Percentiles rank a stretch among this genome's conserved stretches.
phyloP scores from a whole-genome alignment of 1,140 invertebrate species.

The Drosophila nebulosa region DNA sequence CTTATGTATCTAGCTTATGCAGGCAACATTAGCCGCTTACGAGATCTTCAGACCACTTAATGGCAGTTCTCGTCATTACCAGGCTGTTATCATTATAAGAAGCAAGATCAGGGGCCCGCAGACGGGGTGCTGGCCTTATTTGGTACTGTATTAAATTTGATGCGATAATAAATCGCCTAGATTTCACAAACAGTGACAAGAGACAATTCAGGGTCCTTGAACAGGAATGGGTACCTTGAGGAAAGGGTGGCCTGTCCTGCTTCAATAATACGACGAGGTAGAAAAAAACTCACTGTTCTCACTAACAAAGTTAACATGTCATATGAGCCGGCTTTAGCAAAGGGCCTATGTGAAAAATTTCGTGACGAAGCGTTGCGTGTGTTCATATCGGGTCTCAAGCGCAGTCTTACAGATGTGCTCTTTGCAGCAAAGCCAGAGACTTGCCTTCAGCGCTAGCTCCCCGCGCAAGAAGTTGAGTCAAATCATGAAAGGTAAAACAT shows the following conservation, averaged over 20 bases:
- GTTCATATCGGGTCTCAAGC: too few relatives aligned
- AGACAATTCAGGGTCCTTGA: constrained; percentile 13
- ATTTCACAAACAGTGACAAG: constrained; percentile 19
- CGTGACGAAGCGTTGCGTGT: too few relatives aligned
- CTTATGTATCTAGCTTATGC: constrained; percentile 8
- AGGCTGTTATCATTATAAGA: too few relatives aligned
- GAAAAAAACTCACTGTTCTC: constrained; percentile 22
- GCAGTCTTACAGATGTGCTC: too few relatives aligned
- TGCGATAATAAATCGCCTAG: constrained; percentile 5
- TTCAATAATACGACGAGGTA: constrained; percentile 36
- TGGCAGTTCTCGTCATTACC: constrained; percentile 17
- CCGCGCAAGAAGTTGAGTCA: constrained; percentile 12
- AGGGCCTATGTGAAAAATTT: neutral
- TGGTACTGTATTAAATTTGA: constrained; percentile 33
- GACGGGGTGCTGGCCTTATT: constrained; percentile 5
- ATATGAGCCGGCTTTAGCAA: constrained; percentile 2
- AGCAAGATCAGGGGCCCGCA: neutral
- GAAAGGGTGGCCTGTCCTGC: neutral
- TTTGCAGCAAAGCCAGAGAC: neutral
- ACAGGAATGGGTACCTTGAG: constrained; percentile 11
- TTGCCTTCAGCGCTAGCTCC: neutral
- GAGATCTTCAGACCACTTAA: constrained; percentile 6
- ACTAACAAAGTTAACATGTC: constrained; percentile 36
- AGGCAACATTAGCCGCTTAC: neutral
- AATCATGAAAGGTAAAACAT: neutral